Evolutionary conservation across 2,113 vertebrate species (phyloP), one percentile per base, ranked within the genome.

Genomic region (Nerophis lumbriciformis): DNA sequence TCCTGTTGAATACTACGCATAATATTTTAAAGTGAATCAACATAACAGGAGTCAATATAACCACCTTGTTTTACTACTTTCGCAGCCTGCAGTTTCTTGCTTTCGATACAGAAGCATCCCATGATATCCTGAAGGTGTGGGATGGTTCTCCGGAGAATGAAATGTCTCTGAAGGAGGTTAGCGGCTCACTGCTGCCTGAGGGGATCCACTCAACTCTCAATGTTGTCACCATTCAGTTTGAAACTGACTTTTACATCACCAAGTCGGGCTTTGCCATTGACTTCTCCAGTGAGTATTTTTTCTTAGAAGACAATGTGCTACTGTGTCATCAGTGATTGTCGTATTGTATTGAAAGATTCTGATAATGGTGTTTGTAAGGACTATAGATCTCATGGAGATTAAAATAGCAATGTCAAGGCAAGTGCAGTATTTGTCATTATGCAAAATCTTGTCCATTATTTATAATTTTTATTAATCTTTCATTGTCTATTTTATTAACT

Each of bases 221-320:
- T 66, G 44, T 94, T 9, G 94, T 99, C 63, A 96, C 94, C 59
- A 91, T 99, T 73, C 97, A 99, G 77, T 99, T 99, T 53, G 96
- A 99, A 85, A 98, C 97, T 0, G 97, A 99, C 79, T 99, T 98
- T 81, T 99, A 98, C 73, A 99, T 99, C 87, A 98, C 96, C 86
- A 98, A 98, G 87, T 98, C 97, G 45, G 97, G 97, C 78, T 99
- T 98, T 37, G 95, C 96, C 69, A 97, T 99, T 67, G 94, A 98
- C 71, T 99, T 99, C 89, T 98, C 97, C 84, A 98, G 97, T 99
- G 84, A 95, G 95, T 92, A 42, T 56, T 38, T 72, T n/a, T 48
- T 10, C 35, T 4, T 36, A 11, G 12, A 53, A 58, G 6, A 61
- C 28, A 13, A 5, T 42, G 45, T 14, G 44, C 5, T 49, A 13